Base-by-base conservation (phyloP, 2,113 vertebrate genomes). In the Melanerpes aurifrons region DNA sequence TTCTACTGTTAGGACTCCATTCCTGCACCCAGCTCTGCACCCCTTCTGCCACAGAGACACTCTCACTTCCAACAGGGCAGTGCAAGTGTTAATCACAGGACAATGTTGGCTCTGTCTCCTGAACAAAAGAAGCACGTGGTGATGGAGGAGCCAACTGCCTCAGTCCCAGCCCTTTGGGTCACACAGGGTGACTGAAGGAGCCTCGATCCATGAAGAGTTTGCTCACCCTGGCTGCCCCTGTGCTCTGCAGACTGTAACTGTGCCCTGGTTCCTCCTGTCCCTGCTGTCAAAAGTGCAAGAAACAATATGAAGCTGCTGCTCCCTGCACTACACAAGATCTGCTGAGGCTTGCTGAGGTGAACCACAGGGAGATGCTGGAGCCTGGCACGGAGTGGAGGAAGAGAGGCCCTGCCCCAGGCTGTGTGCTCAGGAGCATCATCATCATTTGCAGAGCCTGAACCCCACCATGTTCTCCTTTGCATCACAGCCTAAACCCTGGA, bases 201-300 rank as follows among this genome's bases (percentile, higher is more conserved):
- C 37, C 12, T 3, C 0, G 8, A 58, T 9, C 32, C 70, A 10
- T 17, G 9, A 32, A 40, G 29, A 0, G 3, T 47, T 58, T 2
- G 3, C 31, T 47, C 54, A 68, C 69, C 17, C 68, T 28, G 54
- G 25, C 10, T 35, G 47, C 19, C 59, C 14, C 29, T 4, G 0
- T 4, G 59, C 47, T 45, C 75, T 12, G 7, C 3, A 1, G 21
- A 16, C 25, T 6, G 19, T 10, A 4, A 12, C 43, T 4, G 11
- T 29, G 69, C 45, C 62, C 31, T 1, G 0, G 17, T 7, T 20
- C 22, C 53, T 50, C 24, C 32, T 19, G 19, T 6, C 4, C 2
- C 45, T 28, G 45, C 28, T 56, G 15, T 3, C 0, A 2, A 75
- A 13, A 69, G 43, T 64, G 61, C n/a, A 24, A 48, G 32, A 57